Conservation (phyloP, 1,140 invertebrate species). For the Brachionus rubens region DNA sequence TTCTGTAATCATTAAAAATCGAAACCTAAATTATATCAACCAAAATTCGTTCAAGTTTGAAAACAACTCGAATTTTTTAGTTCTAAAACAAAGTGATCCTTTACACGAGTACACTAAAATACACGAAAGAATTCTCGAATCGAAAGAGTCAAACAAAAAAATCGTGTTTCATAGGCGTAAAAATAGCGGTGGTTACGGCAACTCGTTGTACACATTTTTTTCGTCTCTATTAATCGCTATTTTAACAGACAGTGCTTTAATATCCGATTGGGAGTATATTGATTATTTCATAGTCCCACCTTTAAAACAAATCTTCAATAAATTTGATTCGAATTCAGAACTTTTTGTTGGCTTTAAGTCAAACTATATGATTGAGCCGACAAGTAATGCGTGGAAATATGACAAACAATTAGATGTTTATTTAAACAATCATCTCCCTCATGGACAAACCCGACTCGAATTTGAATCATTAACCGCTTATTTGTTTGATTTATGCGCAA, state of each 20-base stretch:
- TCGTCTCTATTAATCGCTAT: background rate
- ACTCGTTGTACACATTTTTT: background rate
- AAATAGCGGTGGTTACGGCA: conserved; percentile 5
- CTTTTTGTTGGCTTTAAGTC: background rate
- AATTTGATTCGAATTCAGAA: background rate
- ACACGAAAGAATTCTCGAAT: background rate
- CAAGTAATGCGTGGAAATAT: background rate
- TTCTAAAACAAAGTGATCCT: background rate
- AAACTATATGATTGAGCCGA: background rate
- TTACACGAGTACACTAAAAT: background rate
- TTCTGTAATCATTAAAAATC: background rate
- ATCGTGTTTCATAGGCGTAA: background rate
- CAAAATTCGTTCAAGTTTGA: background rate
- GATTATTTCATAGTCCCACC: background rate
- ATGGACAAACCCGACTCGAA: background rate
- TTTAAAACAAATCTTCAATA: background rate
- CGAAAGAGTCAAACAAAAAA: background rate
- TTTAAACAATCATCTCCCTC: background rate
- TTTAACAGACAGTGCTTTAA: background rate
- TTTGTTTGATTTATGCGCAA: background rate
- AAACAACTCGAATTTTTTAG: background rate
- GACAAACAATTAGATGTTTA: background rate
- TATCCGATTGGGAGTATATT: conserved; percentile 15
- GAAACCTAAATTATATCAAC: background rate
- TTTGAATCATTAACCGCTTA: background rate